Base-by-base conservation (phyloP, 1,140 invertebrate genomes). In the Uloborus diversus region DNA sequence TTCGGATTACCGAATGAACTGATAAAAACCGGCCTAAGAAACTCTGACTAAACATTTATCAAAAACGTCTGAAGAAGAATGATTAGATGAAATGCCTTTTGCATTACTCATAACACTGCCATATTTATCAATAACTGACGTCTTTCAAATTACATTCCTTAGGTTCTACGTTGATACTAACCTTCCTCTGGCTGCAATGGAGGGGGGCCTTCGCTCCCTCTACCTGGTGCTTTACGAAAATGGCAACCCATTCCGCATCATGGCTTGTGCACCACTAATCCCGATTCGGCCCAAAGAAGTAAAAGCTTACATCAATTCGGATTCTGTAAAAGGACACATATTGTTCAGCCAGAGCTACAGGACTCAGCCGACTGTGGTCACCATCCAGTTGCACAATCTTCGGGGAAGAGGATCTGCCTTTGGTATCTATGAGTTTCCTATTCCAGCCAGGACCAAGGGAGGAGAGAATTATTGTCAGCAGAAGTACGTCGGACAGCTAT, bases 181-280 rank as follows among this genome's bases (percentile, higher is more conserved):
- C 64, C 68, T 86, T 1, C 78, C 82, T 5, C 69, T 88, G 92
- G 75, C 91, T 90, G 78, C 92, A 90, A 62, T 64, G 11, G 61
- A 57, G 4, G 83, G 91, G 89, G 25, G 92, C 90, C 84, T 90
- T 5, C 81, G 94, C 57, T 91, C 91, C 57, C 87, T 96, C 11
- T 96, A 95, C 86, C 87, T 97, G 23, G 94, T 95, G 9, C 88
- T 97, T 14, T 95, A 93, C 84, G 94, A 97, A 84, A 90, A 91
- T 68, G 90, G 90, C 51, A 93, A 94, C 85, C 86, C 90, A 1
- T 93, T 95, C 81, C 92, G 91, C 53, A 93, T 94, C 84, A 86
- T 96, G 81, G 91, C 91, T 0, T 98, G 96, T 86, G 93, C 94
- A 14, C 93, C 93, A 86, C 92, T 98, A 75, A 89, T 86, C 9